Base-by-base conservation (phyloP, 2,888 invertebrate species). In the Resseliella maxima region DNA sequence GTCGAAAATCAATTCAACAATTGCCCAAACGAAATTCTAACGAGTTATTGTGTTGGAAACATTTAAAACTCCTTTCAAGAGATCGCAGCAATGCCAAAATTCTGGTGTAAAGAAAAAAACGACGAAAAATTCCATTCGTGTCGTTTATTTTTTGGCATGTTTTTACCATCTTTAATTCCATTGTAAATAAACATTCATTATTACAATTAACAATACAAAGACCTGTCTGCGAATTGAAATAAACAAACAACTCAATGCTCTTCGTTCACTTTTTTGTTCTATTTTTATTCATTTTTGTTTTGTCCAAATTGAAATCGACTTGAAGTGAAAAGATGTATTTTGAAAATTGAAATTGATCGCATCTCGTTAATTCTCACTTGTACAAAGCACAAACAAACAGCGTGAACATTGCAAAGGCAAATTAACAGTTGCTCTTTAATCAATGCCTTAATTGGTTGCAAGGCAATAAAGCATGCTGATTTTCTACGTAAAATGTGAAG, bases 1-100 rank as follows among this genome's bases (percentile, higher is more conserved):
- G 72, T 27, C 72, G 72, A 72, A 31, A 72, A 72, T 72, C 72
- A 31, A 72, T 72, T 72, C 72, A 72, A 72, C 72, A 72, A 72
- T 72, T 35, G 31, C 72, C 35, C 72, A 15, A 72, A 72, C 15
- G 31, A 72, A 72, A 72, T 0, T 31, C 31, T 15, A 72, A 72
- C 72, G 35, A 72, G 72, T 72, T 72, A 72, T 12, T 31, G 72
- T 59, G 10, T 59, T 3, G 46, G 6, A 18, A n/a, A 12, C 59
- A 24, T 18, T 59, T 27, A 24, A n/a, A 59, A 59, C 12, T 59
- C 27, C 15, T 12, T 31, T 72, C 35, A 59, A 6, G 59, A 24
- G 59, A 24, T 59, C 24, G n/a, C 24, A 3, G 59, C n/a, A n/a
- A 8, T 12, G 12, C 41, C 50, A 18, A 50, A 27, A 31, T 31